Conservation (phyloP, 2,797 vertebrate species). For the Aplochiton taeniatus region DNA sequence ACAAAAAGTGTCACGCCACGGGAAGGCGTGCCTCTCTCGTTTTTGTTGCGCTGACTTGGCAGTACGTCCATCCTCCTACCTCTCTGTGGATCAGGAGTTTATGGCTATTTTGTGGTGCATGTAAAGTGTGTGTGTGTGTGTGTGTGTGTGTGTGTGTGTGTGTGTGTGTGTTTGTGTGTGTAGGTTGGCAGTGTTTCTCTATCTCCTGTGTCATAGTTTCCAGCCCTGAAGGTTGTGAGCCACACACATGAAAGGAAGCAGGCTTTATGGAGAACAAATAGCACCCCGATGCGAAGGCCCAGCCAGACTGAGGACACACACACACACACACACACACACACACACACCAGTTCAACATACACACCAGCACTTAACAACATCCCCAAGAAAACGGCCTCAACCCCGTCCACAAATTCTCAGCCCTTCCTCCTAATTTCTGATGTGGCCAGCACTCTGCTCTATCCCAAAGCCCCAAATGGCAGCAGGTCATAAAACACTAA, state of each 20-base stretch:
- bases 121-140: background rate
- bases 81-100: background rate
- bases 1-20: background rate
- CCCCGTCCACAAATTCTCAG: slow-evolving; percentile 10
- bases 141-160: slow-evolving; percentile 2
- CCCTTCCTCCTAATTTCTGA: slow-evolving; percentile 70
- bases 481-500: slow-evolving; percentile 84
- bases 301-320: slow-evolving; percentile 56
- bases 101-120: background rate
- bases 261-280: slow-evolving; percentile 65
- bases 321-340: background rate
- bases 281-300: slow-evolving; percentile 53
- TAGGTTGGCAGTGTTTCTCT: slow-evolving; percentile 45
- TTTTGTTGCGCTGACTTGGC: background rate
- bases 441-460: slow-evolving; percentile 65
- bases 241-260: slow-evolving; percentile 66
- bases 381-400: too few species aligned
- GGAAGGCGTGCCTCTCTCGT: background rate
- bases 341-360: too few species aligned
- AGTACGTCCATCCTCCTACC: background rate
- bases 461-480: slow-evolving; percentile 71
- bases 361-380: too few species aligned
- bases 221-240: slow-evolving; percentile 72
- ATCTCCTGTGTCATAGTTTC: slow-evolving; percentile 55
- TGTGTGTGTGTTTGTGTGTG: background rate